A percentile compares a stretch with the other conserved stretches of the same genome.
Evolutionary conservation across 2,797 vertebrate genomes (phyloP).

Genomic region (Pitangus sulphuratus): DNA sequence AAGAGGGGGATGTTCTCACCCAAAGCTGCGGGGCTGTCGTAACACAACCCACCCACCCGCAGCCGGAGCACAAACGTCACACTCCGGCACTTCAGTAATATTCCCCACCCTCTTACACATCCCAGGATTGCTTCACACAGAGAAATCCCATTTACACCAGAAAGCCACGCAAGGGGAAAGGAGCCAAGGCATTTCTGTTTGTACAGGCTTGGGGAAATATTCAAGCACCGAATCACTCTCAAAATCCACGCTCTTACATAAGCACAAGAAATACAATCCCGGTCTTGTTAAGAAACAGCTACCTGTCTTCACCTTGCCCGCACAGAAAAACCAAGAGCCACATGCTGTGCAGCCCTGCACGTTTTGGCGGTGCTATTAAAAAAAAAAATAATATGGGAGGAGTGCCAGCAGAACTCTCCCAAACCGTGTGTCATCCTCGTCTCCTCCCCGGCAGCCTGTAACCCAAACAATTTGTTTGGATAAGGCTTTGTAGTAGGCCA

Average conservation of each 20-base stretch:
- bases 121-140: neutral
- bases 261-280: conserved; percentile 52
- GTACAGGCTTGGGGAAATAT: conserved; percentile 30
- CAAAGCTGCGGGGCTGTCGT: neutral
- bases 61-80: neutral
- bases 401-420: conserved; percentile 24
- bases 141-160: conserved; percentile 30
- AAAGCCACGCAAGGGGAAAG: neutral
- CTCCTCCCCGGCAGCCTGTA: conserved; percentile 12
- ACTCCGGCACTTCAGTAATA: neutral
- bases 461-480: conserved; percentile 53
- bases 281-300: conserved; percentile 30
- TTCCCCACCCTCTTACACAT: conserved; percentile 60
- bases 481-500: conserved; percentile 9
- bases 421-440: neutral
- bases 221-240: neutral
- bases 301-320: conserved; percentile 22
- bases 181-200: conserved; percentile 58
- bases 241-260: conserved; percentile 22
- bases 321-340: neutral
- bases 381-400: neutral
- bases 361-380: neutral
- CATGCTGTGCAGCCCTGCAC: conserved; percentile 48
- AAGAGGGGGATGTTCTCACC: neutral
- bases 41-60: conserved; percentile 33